Conservation (phyloP, 2,113 vertebrate species). For the Lichenostomus cassidix region DNA sequence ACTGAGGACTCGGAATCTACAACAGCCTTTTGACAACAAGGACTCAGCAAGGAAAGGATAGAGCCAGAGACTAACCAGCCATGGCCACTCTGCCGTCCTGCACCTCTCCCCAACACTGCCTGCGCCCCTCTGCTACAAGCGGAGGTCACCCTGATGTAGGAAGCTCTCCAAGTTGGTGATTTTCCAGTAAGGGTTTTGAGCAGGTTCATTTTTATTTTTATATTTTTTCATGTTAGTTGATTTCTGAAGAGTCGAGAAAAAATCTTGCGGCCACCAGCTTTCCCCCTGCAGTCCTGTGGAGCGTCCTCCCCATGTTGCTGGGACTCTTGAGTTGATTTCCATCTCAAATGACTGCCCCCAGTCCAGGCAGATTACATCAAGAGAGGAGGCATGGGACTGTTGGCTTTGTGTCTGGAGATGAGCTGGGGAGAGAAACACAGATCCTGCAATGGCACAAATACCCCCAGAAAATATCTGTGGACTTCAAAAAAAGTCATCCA, state of each 20-base stretch:
- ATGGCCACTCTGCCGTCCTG: neutral
- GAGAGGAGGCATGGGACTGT: neutral
- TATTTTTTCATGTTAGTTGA: neutral
- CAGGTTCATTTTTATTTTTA: neutral
- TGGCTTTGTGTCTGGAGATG: conserved; percentile 37
- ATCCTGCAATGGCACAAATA: neutral
- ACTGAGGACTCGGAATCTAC: conserved; percentile 82
- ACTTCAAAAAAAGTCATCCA: neutral
- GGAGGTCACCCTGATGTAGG: neutral
- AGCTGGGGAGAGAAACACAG: neutral
- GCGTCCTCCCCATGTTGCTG: neutral
- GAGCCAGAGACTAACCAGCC: conserved; percentile 10
- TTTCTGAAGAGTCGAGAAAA: conserved; percentile 15
- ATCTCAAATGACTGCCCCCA: neutral
- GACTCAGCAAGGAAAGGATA: conserved; percentile 64
- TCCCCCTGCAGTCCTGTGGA: neutral
- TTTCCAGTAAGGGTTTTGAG: neutral
- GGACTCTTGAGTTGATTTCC: neutral
- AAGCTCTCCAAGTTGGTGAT: conserved; percentile 28
- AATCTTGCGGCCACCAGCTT: neutral
- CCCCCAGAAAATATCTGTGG: neutral
- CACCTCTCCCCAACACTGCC: neutral
- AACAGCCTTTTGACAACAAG: conserved; percentile 62
- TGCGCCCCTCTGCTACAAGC: neutral
- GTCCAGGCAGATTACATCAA: neutral